A percentile compares a stretch with the other conserved stretches of the same genome.
Conservation (phyloP, 2,113 vertebrate genomes). For the Chaetodon auriga region DNA sequence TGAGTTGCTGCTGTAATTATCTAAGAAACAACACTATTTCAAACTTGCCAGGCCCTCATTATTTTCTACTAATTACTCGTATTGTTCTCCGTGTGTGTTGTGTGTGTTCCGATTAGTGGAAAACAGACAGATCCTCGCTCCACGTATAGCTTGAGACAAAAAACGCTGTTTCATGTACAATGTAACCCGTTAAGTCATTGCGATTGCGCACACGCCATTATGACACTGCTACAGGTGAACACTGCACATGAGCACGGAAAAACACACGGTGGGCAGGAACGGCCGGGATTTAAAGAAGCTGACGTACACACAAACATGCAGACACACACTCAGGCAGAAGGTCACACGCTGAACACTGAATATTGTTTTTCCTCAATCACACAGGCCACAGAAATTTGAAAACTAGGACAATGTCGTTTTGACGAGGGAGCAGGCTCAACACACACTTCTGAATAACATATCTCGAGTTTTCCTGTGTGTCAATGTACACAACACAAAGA, state of each 20-base stretch:
- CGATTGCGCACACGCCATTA: conserved; percentile 15
- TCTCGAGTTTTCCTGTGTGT: background rate
- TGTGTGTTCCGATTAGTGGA: conserved; percentile 61
- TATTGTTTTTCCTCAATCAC: conserved; percentile 48
- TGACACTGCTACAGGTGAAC: background rate
- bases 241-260: background rate
- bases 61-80: conserved; percentile 76
- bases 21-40: conserved; percentile 61
- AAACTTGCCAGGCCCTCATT: conserved; percentile 61
- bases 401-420: conserved; percentile 54
- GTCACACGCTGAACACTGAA: conserved; percentile 34
- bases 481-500: conserved; percentile 18
- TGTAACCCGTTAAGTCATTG: conserved; percentile 30
- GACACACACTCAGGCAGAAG: conserved; percentile 1
- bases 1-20: conserved; percentile 70
- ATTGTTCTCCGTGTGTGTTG: conserved; percentile 60
- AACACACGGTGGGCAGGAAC: background rate
- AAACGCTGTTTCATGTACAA: conserved; percentile 42
- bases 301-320: background rate
- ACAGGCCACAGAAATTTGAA: conserved; percentile 32
- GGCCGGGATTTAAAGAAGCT: background rate
- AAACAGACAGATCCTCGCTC: conserved; percentile 53
- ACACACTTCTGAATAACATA: conserved; percentile 29
- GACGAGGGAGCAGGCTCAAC: conserved; percentile 25
- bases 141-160: conserved; percentile 29